Conservation (phyloP, 2,113 vertebrate species). For the Hyla sarda region DNA sequence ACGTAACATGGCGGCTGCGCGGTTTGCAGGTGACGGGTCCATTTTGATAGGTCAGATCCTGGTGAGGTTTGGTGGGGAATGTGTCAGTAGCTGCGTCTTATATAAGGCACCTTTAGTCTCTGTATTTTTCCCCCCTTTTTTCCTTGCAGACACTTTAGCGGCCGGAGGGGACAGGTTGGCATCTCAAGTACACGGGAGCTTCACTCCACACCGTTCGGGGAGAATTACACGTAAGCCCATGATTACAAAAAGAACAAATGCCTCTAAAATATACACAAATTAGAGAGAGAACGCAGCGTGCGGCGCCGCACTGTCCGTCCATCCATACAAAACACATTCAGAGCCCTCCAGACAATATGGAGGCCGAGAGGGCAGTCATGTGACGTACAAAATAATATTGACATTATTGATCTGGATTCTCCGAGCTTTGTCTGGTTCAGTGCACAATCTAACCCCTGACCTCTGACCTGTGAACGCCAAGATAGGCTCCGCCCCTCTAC, state of each 20-base stretch:
- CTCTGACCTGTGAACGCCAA: background rate
- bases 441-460: constrained; percentile 36
- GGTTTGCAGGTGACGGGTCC: background rate
- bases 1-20: background rate
- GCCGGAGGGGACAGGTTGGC: background rate
- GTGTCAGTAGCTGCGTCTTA: constrained; percentile 2
- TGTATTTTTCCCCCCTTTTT: background rate
- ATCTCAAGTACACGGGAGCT: background rate
- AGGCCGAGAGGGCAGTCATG: background rate
- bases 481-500: background rate
- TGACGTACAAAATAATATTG: background rate
- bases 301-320: background rate
- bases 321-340: background rate
- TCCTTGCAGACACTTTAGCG: background rate
- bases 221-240: background rate
- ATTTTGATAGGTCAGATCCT: background rate
- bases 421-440: constrained; percentile 20
- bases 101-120: background rate
- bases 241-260: background rate
- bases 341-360: background rate
- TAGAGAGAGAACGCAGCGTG: background rate
- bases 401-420: constrained; percentile 2
- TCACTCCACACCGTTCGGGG: background rate
- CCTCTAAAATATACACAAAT: background rate
- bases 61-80: background rate